Evolutionary conservation across 2,113 vertebrate species (phyloP), one percentile per base, ranked within the genome.

Genomic region (Labeo catla): DNA sequence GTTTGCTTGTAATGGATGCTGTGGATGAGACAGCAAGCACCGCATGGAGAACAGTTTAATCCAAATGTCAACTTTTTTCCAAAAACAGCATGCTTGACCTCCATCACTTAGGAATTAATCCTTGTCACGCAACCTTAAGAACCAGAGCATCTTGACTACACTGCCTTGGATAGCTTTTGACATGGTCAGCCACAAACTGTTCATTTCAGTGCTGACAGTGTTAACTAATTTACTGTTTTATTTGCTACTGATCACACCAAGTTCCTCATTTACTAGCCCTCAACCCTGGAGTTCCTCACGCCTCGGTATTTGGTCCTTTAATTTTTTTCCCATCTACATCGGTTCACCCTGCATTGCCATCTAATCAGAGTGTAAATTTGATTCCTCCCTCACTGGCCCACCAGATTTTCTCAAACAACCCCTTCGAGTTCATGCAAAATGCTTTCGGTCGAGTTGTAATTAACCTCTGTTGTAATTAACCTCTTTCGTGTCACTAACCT

Each of bases 401-500:
- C 12, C 8, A 72, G 49, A 83, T 52, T 72, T 50, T 12, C 12
- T 28, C 23, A 82, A 82, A 52, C 52, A 54, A 61, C 45, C 19
- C 10, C 65, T 83, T 43, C 47, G 39, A 57, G 80, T 68, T 43
- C 81, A 84, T 45, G 16, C 82, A 45, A n/a, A 84, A 84, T 57
- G 66, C 68, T 23, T 68, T 54, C 11, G n/a, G 36, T 13, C 10
- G 65, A 70, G 10, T 70, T 50, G 80, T 68, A 68, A 84, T 84
- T 68, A 83, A 83, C 81, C 59, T 65, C 78, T 47, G 12, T 47
- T 83, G 81, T 70, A 83, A 83, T 70, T 72, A 84, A 73, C 82
- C 49, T 83, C 50, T 73, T 84, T 84, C 52, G 11, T 74, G 66
- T 84, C 82, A 83, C 81, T 59, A 83, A 73, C 81, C 82, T 39